Evolutionary conservation across 2,888 invertebrate species (phyloP), one percentile per base, ranked within the genome.

Genomic region (Acanthoscelides obtectus): DNA sequence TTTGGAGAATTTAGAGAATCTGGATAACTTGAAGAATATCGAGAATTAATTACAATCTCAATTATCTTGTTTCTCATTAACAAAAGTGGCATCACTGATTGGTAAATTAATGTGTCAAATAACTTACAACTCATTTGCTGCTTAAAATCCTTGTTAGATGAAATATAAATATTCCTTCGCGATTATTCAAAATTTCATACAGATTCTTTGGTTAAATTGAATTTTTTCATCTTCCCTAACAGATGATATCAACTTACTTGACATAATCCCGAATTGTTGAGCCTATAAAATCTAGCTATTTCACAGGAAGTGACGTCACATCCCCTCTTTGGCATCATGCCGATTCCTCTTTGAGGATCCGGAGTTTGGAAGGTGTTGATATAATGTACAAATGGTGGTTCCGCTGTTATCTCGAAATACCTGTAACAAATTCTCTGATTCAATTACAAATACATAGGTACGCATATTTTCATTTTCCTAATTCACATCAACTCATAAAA

Each of bases 321-420:
- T 75, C 98, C 98, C 80, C 98, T 90, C 88, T 99, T 99, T 77
- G 98, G 98, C 98, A 99, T 98, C 91, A 96, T 93, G 75, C 96
- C 96, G 85, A 96, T 95, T 83, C 98, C 98, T 88, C 98, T 90
- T 86, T 99, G 98, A 70, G 99, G 98, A 86, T 96, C 96, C n/a
- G 97, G 95, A 63, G 98, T 97, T 88, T 97, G 96, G 89, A 95
- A 98, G 80, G 97, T 97, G 88, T 95, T 98, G 84, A 99, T 96
- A 86, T 96, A 98, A 86, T 98, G 97, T 73, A 97, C 95, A 86
- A 96, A 97, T 0, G 97, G 97, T 2, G 95, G 93, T 82, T 97
- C 96, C 0, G 96, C 93, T 20, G 96, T 96, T 79, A 98, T 94
- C 90, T 92, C 86, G 74, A 86, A 86, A 75, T 86, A 86, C 70